Conservation (phyloP, 2,797 vertebrate species). For the Sebastes kiyomatsui region DNA sequence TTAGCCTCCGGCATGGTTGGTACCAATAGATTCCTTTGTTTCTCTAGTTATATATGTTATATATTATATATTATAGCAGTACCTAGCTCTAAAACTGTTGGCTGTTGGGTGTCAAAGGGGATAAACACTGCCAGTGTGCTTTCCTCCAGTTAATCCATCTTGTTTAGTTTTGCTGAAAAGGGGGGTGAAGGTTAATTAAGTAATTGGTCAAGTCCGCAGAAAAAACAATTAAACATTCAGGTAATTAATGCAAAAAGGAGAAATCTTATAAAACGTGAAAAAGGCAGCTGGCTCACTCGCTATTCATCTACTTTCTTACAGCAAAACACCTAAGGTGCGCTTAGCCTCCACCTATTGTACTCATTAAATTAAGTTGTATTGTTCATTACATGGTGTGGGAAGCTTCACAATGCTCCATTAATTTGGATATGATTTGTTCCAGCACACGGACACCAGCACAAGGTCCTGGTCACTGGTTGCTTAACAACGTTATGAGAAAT, state of each 20-base stretch:
- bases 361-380: background rate
- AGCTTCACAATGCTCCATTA: background rate
- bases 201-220: background rate
- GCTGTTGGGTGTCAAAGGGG: too few species aligned
- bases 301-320: background rate
- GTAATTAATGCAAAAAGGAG: background rate
- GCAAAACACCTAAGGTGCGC: background rate
- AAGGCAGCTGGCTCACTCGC: background rate
- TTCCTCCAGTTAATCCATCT: background rate
- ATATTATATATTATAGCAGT: too few species aligned
- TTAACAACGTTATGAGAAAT: background rate
- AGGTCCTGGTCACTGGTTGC: background rate
- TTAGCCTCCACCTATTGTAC: background rate
- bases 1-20: too few species aligned
- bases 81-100: too few species aligned
- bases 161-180: background rate
- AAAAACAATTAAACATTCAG: background rate
- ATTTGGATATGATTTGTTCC: background rate
- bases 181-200: background rate
- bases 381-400: background rate
- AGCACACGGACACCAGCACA: background rate
- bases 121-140: background rate
- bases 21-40: too few species aligned
- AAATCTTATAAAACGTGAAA: background rate
- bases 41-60: too few species aligned